These are phyloP conservation scores for Sepiola atlantica DNA, from an alignment of 2,888 invertebrate species.

Conservation along the genomic window DNA sequence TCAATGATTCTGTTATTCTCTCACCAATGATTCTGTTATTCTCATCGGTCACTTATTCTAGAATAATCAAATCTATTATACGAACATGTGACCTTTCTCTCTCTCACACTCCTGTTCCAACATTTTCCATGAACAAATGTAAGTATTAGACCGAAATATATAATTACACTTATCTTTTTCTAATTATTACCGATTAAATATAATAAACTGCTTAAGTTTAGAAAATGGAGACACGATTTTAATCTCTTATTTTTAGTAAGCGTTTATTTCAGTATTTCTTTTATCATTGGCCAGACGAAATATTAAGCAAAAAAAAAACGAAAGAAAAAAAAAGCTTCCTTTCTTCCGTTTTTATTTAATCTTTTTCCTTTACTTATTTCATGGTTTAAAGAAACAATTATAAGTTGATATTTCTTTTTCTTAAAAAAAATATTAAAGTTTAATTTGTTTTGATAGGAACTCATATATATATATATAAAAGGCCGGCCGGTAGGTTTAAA, in stretches of 20 bases:
- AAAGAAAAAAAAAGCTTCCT: background rate
- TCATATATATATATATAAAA: background rate
- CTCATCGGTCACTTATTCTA: background rate
- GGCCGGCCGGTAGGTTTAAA: background rate
- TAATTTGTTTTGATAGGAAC: background rate
- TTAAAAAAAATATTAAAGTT: background rate
- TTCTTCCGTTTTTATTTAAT: background rate
- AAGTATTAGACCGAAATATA: conserved; percentile 39
- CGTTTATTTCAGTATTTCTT: background rate
- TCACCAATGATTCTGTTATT: background rate
- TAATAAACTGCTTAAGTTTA: background rate
- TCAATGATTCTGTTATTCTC: background rate
- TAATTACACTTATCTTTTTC: background rate
- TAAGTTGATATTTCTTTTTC: background rate
- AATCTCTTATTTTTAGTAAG: background rate
- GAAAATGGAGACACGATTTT: background rate
- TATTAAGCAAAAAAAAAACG: background rate
- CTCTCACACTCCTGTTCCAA: background rate
- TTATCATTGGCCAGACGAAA: background rate
- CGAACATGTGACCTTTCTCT: conserved; percentile 44
- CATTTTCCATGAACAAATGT: conserved; percentile 18
- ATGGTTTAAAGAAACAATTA: background rate
- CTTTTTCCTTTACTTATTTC: background rate
- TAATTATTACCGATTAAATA: background rate
- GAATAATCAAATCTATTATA: conserved; percentile 42